Percentiles rank a stretch among this genome's conserved stretches.
Conservation (phyloP, 2,797 vertebrate species). For the Trichosurus vulpecula region DNA sequence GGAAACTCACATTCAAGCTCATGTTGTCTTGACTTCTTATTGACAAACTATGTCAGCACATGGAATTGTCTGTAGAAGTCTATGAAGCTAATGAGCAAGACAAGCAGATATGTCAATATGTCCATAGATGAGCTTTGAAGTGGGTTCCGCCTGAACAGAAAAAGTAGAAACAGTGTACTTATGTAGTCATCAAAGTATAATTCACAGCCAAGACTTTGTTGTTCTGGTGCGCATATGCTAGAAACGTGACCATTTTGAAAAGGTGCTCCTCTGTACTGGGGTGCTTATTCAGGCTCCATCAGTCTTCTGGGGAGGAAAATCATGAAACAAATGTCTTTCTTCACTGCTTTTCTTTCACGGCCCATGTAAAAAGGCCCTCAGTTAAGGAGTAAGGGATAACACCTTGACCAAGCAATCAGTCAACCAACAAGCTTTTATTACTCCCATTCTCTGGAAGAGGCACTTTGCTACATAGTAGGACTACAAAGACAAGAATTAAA, state of each 20-base stretch:
- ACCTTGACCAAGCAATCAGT: neutral
- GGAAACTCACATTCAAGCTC: neutral
- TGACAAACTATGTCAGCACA: neutral
- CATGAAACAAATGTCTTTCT: neutral
- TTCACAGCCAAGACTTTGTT: slow-evolving; percentile 10
- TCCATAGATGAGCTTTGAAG: neutral
- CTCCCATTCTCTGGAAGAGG: neutral
- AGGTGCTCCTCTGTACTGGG: neutral
- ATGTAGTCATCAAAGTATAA: neutral
- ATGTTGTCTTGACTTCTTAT: neutral
- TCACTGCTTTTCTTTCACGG: slow-evolving; percentile 16
- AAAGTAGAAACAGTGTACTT: neutral
- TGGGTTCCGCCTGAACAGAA: neutral
- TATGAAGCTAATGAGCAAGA: neutral
- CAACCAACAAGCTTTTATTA: neutral
- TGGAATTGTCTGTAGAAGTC: neutral
- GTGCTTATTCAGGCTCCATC: neutral
- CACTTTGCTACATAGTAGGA: neutral
- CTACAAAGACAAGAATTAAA: neutral
- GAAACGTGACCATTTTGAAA: slow-evolving; percentile 6
- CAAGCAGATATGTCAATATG: neutral
- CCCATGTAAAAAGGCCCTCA: slow-evolving; percentile 39
- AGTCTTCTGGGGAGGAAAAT: neutral
- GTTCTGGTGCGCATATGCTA: neutral
- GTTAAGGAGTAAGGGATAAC: slow-evolving; percentile 15